Base-by-base conservation (phyloP, 2,797 vertebrate species). In the Catamblyrhynchus diadema region DNA sequence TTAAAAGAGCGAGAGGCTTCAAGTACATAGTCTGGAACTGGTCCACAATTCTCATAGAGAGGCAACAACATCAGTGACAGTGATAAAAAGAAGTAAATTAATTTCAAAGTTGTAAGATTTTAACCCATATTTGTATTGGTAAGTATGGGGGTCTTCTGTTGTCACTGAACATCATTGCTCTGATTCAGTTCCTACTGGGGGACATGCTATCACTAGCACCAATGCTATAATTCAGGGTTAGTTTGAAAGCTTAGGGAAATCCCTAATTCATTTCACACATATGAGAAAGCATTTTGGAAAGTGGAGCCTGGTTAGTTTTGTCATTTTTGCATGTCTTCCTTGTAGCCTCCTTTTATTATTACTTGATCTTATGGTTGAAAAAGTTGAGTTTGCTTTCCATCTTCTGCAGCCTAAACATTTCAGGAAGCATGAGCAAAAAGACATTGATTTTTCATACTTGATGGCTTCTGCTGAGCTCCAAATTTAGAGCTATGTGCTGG, bases 321-420 rank as follows among this genome's bases (percentile, higher is more conserved):
- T 91, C 59, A 88, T 93, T 92, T 94, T 89, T 84, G 33, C 67
- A 87, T 42, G 8, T 78, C 59, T 88, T 91, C 37, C 44, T 73
- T 35, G 14, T 10, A 54, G 30, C 5, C 13, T 50, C 32, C 33
- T 42, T 81, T 69, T 35, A 56, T 64, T 90, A 69, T 75, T 78
- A 64, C 51, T 92, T 90, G 81, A 56, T 75, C 57, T 73, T 45
- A 24, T 6, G 9, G 53, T 21, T 71, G 57, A 82, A 86, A 91
- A 81, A 33, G 17, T 74, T 84, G 72, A n/a, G 32, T 47, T 82
- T 61, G 33, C 66, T 94, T 89, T 28, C 64, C 72, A 74, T 74
- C 91, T 95, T 90, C 86, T 88, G 22, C 47, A 88, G 73, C 79
- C 81, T 66, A 54, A 85, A 79, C 71, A 50, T 74, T 95, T 94